A percentile compares a stretch with the other conserved stretches of the same genome.
These are phyloP conservation scores for Sebastes schlegelii DNA, from an alignment of 2,113 vertebrate species.

Conservation along the genomic window DNA sequence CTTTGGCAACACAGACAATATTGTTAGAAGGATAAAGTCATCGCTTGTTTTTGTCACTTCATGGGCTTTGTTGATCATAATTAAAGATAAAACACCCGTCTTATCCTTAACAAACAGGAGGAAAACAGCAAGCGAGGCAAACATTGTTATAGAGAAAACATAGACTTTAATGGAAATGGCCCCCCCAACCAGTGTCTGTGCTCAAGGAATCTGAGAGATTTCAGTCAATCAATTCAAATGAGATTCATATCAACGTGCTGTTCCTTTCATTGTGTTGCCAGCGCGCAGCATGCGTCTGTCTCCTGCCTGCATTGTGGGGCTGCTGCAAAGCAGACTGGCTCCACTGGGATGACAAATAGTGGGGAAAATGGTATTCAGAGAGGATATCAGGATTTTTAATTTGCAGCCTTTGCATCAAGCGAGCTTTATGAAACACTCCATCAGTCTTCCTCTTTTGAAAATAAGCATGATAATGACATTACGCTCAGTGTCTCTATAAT, in stretches of 20 bases:
- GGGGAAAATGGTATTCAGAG: not conserved
- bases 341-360: slow-evolving; percentile 19
- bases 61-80: not conserved
- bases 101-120: slow-evolving; percentile 5
- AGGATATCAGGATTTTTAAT: slow-evolving; percentile 20
- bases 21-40: not conserved
- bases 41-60: not conserved
- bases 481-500: not conserved
- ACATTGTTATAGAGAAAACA: not conserved
- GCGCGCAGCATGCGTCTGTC: slow-evolving; percentile 15
- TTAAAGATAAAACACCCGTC: not conserved
- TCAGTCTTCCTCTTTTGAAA: slow-evolving; percentile 6
- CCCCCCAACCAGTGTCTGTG: slow-evolving; percentile 1
- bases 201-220: slow-evolving; percentile 31
- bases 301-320: slow-evolving; percentile 4
- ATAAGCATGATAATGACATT: not conserved
- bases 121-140: slow-evolving; percentile 14
- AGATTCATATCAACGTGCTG: slow-evolving; percentile 42
- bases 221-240: slow-evolving; percentile 51
- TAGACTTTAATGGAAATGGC: slow-evolving; percentile 4
- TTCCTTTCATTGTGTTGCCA: slow-evolving; percentile 37
- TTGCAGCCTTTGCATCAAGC: not conserved
- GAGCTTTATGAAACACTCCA: not conserved
- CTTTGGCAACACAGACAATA: not conserved
- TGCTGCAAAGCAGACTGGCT: slow-evolving; percentile 35